Evolutionary conservation across 1,140 invertebrate species (phyloP).

Genomic region (Drosophila ercepeae): DNA sequence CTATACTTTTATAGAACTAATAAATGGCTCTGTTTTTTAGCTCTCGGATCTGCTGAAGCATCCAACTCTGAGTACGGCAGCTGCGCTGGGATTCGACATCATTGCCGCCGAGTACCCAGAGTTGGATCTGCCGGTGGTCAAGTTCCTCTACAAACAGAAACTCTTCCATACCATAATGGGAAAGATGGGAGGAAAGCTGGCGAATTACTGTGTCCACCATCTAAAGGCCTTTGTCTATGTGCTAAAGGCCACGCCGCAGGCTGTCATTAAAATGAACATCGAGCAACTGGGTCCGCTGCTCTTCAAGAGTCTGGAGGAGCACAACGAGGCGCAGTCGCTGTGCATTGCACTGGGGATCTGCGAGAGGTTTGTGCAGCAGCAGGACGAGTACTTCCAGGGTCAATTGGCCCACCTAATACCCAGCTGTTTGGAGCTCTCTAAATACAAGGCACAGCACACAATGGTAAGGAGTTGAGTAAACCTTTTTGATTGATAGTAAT

Average conservation of each 20-base stretch:
- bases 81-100: constrained; percentile 74
- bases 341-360: constrained; percentile 86
- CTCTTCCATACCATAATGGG: constrained; percentile 86
- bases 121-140: constrained; percentile 75
- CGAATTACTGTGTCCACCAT: constrained; percentile 85
- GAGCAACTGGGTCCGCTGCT: constrained; percentile 87
- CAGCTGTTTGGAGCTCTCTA: constrained; percentile 86
- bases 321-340: constrained; percentile 85
- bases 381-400: constrained; percentile 85
- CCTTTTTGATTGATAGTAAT: neutral
- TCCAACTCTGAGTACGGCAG: constrained; percentile 62
- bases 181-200: constrained; percentile 81
- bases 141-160: constrained; percentile 86
- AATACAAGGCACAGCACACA: constrained; percentile 84
- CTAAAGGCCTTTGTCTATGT: constrained; percentile 87
- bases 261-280: constrained; percentile 87
- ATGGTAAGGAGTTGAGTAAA: too few species aligned
- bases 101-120: constrained; percentile 73
- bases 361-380: constrained; percentile 85
- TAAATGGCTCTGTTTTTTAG: constrained; percentile 22
- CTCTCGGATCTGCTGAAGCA: constrained; percentile 76
- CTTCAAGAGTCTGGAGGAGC: constrained; percentile 87
- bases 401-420: constrained; percentile 88
- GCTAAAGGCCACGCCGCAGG: constrained; percentile 86
- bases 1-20: neutral